Conservation (phyloP, 1,140 invertebrate genomes). For the Lordiphosa collinella region DNA sequence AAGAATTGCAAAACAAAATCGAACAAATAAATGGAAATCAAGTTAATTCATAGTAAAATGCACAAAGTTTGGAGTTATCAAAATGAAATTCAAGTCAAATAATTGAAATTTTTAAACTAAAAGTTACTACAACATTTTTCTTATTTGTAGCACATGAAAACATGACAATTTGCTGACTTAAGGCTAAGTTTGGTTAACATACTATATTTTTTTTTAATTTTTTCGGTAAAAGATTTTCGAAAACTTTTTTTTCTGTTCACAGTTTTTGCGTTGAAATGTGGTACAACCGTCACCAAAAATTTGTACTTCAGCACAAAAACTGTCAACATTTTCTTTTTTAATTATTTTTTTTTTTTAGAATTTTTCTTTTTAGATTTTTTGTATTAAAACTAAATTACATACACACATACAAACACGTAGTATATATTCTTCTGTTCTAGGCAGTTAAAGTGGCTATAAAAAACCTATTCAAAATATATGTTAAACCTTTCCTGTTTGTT, state of each 20-base stretch:
- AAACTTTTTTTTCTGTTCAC: slow-evolving; percentile 40
- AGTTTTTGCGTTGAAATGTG: slow-evolving; percentile 39
- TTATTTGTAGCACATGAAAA: slow-evolving; percentile 38
- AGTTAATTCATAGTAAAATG: slow-evolving; percentile 34
- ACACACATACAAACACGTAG: not conserved
- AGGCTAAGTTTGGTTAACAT: slow-evolving; percentile 24
- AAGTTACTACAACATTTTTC: slow-evolving; percentile 16
- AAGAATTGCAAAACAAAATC: slow-evolving; percentile 24
- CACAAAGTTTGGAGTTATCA: slow-evolving; percentile 17
- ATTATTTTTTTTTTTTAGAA: slow-evolving; percentile 10
- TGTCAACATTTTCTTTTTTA: slow-evolving; percentile 24
- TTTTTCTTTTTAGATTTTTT: slow-evolving; percentile 10
- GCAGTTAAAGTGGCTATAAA: slow-evolving; percentile 75
- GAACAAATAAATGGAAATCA: slow-evolving; percentile 16
- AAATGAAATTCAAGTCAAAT: slow-evolving; percentile 26
- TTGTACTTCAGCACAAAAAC: slow-evolving; percentile 47
- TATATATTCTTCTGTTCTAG: slow-evolving; percentile 67
- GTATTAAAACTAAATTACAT: slow-evolving; percentile 58
- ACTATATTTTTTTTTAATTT: slow-evolving; percentile 21
- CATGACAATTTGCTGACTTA: slow-evolving; percentile 48
- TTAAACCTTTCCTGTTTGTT: slow-evolving; percentile 55
- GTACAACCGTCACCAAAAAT: slow-evolving; percentile 53
- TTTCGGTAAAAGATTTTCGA: slow-evolving; percentile 43
- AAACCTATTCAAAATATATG: slow-evolving; percentile 61
- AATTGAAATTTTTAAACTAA: slow-evolving; percentile 23